Evolutionary conservation across 2,888 invertebrate species (phyloP), one percentile per base, ranked within the genome.

Genomic region (Acanthopleura granulata): DNA sequence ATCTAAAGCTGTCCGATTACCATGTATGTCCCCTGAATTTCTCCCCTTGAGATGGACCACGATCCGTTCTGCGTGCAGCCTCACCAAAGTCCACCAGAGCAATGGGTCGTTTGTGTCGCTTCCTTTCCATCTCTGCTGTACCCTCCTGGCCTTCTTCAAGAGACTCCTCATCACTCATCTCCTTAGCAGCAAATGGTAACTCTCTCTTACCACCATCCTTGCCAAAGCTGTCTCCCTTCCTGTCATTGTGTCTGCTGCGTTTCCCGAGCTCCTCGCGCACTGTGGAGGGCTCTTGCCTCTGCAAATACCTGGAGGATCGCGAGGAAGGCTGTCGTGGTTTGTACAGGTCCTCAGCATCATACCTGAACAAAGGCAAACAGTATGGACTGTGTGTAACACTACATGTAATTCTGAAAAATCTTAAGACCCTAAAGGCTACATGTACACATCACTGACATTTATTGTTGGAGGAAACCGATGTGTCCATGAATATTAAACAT

Each of bases 291-390:
- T 6, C 22, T 22, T 57, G 57, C 16, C 66, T 22, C 29, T 66
- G 66, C 6, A 27, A 25, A 66, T 66, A 66, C 16, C 66, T 18
- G 22, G 66, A 66, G 22, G 66, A 66, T 1, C 66, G 66, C 6
- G 66, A 66, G 4, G 66, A 66, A 3, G 66, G 66, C 14, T 27
- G 27, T 27, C 66, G 22, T 27, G 66, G 66, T 25, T 66, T 66
- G 66, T 66, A 66, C 66, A 66, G 29, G 29, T 66, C 66, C 18
- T 66, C 66, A 27, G 66, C 66, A 66, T 66, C 66, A 25, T 66
- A 66, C 29, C 66, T 66, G 14, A 27, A 66, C 18, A 15, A 22
- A 27, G 12, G 25, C 6, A 16, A 66, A 6, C 6, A 40, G 9
- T 9, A 40, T 6, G 40, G 3, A 40, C 40, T 40, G 40, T 40